Evolutionary conservation across 2,797 vertebrate species (phyloP), one percentile per base, ranked within the genome.

Genomic region (Ficedula albicollis): DNA sequence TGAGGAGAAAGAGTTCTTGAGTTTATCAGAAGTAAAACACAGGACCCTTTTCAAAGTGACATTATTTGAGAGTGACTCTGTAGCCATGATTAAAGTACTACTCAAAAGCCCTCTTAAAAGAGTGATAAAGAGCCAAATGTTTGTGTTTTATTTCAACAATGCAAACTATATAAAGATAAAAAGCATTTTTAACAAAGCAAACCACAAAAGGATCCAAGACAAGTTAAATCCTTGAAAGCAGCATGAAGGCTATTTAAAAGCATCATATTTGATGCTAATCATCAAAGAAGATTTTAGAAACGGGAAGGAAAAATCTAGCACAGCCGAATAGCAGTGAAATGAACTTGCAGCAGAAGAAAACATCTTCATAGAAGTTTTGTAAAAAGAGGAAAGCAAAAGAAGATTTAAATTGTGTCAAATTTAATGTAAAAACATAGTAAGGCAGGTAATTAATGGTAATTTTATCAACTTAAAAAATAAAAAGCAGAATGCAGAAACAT

Each of bases 171-270:
- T 23, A 52, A 87, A 81, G 76, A 88, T 38, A 43, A 93, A 94
- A 91, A 86, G 44, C 83, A 84, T 39, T n/a, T 72, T 78, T 36
- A 87, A 80, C 48, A 91, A 73, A 90, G 90, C 52, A 90, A 92
- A 66, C 7, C 36, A 69, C 59, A 51, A 22, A 74, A 89, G 64
- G 17, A 39, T 93, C 44, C 18, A 75, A 66, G 38, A 46, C 32
- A 27, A 78, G 34, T 49, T 51, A 72, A 86, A 81, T 69, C 49
- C 76, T 78, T 91, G 86, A 91, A 90, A 95, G 41, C 62, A 87
- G 70, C 69, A 66, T 32, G 63, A 76, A 87, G 20, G 30, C 27
- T 84, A 79, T 63, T 79, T 73, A 87, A 88, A 93, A 93, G 25
- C 62, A 64, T 26, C 18, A 22, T 22, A 68, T 41, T 83, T 46